Conservation (phyloP, 2,797 vertebrate species). For the Coccyzus lansbergi region DNA sequence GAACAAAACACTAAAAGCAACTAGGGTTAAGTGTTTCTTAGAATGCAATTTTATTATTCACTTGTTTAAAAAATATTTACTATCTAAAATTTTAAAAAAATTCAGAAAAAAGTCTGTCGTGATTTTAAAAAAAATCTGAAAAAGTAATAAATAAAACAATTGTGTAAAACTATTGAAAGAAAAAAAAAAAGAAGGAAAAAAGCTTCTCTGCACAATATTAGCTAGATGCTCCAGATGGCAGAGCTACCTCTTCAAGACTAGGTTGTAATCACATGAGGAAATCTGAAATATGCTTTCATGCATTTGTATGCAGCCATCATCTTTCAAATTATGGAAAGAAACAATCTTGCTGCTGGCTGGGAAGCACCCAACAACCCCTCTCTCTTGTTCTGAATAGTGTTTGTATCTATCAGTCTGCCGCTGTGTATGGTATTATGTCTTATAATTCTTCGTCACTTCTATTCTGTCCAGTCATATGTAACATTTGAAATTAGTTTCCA, state of each 20-base stretch:
- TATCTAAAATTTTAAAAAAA: conserved; percentile 43
- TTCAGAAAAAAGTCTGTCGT: conserved; percentile 16
- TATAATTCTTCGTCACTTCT: conserved; percentile 92
- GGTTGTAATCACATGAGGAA: conserved; percentile 61
- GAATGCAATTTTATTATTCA: conserved; percentile 74
- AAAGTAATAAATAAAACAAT: conserved; percentile 41
- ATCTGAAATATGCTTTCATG: conserved; percentile 66
- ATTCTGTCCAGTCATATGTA: conserved; percentile 94
- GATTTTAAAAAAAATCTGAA: conserved; percentile 62
- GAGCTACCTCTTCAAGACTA: conserved; percentile 63
- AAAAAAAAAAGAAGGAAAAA: background rate
- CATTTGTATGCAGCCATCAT: conserved; percentile 72
- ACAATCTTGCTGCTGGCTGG: conserved; percentile 71
- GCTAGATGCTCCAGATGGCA: conserved; percentile 53
- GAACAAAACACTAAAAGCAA: conserved; percentile 72
- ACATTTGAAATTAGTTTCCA: conserved; percentile 94
- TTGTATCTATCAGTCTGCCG: conserved; percentile 94
- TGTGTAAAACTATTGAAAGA: conserved; percentile 63
- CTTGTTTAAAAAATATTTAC: conserved; percentile 70
- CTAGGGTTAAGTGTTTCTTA: conserved; percentile 68
- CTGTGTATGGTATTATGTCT: conserved; percentile 94
- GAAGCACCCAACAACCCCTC: conserved; percentile 80
- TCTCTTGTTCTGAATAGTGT: conserved; percentile 90
- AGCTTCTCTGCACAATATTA: conserved; percentile 74
- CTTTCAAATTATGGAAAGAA: conserved; percentile 61